Conservation (phyloP, 2,797 vertebrate species). For the Sarcophilus harrisii region DNA sequence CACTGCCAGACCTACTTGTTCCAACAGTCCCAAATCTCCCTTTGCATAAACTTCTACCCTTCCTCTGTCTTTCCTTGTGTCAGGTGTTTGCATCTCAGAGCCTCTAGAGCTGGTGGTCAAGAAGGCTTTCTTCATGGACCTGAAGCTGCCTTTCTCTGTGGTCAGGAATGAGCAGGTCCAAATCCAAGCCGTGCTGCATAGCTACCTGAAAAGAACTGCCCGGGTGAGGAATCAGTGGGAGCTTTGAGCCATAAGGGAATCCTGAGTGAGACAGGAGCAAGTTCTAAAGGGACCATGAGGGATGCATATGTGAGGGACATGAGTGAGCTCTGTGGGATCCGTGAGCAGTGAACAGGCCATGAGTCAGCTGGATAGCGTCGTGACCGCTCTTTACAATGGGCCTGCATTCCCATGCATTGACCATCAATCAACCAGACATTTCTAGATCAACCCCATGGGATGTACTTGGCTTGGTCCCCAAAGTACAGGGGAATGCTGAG, state of each 20-base stretch:
- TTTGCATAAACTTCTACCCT: not conserved
- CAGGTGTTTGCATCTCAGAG: slow-evolving; percentile 87
- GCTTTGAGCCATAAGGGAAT: not conserved
- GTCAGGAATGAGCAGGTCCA: slow-evolving; percentile 88
- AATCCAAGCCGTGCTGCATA: slow-evolving; percentile 88
- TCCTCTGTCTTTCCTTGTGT: not conserved
- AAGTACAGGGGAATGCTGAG: not conserved
- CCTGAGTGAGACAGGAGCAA: not conserved
- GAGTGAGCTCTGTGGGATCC: not conserved
- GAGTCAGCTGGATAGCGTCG: not conserved
- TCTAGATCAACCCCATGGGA: not conserved
- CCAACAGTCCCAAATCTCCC: not conserved
- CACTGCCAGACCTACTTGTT: not conserved
- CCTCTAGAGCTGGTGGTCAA: slow-evolving; percentile 84
- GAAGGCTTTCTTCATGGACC: slow-evolving; percentile 87
- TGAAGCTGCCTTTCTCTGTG: slow-evolving; percentile 86
- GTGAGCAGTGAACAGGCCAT: not conserved
- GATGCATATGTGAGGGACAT: not conserved
- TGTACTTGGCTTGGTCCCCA: not conserved
- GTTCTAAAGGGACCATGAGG: not conserved
- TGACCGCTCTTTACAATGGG: not conserved
- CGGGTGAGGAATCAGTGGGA: slow-evolving; percentile 70
- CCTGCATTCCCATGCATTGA: not conserved
- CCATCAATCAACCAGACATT: not conserved
- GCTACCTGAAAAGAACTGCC: slow-evolving; percentile 49